phyloP scores from a whole-genome alignment of 2,113 vertebrate species.

The Brachyistius frenatus region DNA sequence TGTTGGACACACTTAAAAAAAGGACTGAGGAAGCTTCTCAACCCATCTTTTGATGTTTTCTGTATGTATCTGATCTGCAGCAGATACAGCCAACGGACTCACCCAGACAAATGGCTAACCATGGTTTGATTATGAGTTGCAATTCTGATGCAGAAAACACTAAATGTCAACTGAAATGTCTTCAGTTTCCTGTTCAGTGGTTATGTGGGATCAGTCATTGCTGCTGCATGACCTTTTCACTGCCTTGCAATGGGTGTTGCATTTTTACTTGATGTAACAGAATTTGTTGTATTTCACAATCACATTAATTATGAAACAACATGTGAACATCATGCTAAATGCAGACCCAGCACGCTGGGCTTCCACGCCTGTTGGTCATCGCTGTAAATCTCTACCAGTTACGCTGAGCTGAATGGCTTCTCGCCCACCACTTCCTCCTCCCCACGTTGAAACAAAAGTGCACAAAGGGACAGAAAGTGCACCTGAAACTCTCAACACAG shows the following conservation, averaged over 20 bases:
- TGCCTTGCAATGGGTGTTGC: neutral
- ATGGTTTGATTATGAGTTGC: constrained; percentile 1
- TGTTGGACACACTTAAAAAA: neutral
- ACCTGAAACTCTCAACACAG: constrained; percentile 48
- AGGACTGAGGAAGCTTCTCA: neutral
- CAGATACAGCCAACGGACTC: no score
- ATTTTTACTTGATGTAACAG: neutral
- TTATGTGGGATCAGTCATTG: neutral
- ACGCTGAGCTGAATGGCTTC: neutral
- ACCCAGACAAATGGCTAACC: neutral
- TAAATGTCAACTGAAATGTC: no score
- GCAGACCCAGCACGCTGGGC: neutral
- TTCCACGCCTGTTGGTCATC: constrained; percentile 6
- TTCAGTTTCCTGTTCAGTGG: neutral
- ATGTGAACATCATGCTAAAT: neutral
- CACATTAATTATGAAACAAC: neutral
- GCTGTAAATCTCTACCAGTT: neutral
- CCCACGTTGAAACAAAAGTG: neutral
- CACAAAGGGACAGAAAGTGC: constrained; percentile 41
- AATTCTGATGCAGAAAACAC: constrained; percentile 5
- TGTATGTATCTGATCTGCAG: neutral
- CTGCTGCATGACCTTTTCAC: constrained; percentile 8
- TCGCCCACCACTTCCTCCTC: constrained; percentile 29
- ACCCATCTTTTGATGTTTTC: neutral
- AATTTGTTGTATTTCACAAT: constrained; percentile 25